Evolutionary conservation across 2,888 invertebrate species (phyloP), one percentile per base, ranked within the genome.

Genomic region (Cephus runcator): DNA sequence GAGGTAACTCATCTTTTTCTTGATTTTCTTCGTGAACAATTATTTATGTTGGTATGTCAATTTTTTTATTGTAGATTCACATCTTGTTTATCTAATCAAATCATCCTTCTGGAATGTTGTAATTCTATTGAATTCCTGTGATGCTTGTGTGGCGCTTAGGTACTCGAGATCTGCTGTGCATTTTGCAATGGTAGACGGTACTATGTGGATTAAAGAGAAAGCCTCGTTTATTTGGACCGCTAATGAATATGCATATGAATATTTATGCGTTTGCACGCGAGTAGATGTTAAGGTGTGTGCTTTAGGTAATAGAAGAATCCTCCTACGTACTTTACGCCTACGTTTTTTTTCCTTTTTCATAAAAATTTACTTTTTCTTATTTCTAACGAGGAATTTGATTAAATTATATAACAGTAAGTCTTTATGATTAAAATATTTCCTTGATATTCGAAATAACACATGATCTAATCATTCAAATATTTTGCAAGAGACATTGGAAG

Each of bases 231-330:
- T 76, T 79, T 82, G 82, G 83, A 76, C 75, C 75, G 75, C 68
- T 80, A 83, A 84, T 83, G 76, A 79, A 80, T 75, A 80, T 79
- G 75, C 12, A 33, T 78, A 76, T 77, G 74, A 40, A 83, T 84
- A 84, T 82, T 71, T 68, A 71, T 77, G 73, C 75, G 34, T 73
- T 36, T 23, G 12, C 34, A 34, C 74, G 69, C 31, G n/a, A 56
- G 36, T 40, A 36, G 73, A 79, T 69, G 73, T 68, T 23, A 9
- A 56, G 56, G 56, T 56, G 23, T 40, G 40, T 40, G 40, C 40
- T 56, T 56, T 9, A 23, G 56, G 56, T 56, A 56, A 56, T 56
- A 56, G 56, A 56, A 23, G 15, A 56, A 56, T 56, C 56, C 56
- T 56, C 56, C 56, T 56, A 56, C 56, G 23, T 56, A 56, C 9